These are phyloP conservation scores for Thripadectes ignobilis DNA, from an alignment of 2,797 vertebrate genomes.

Conservation along the genomic window DNA sequence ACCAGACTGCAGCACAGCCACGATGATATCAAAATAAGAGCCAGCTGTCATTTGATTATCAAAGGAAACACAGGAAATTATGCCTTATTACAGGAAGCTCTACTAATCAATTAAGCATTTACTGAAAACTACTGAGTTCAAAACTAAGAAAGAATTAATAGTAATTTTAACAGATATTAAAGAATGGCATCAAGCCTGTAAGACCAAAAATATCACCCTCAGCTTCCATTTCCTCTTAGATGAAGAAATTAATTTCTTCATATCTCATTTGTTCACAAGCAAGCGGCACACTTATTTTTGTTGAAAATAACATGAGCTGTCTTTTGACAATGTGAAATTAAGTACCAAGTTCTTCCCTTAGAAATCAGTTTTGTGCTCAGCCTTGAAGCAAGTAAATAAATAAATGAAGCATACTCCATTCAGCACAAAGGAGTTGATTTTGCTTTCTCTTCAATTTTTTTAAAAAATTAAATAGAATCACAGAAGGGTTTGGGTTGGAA, in stretches of 20 bases:
- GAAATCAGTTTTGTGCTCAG: neutral
- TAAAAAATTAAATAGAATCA: neutral
- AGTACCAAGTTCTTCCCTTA: neutral
- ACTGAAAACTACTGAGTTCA: neutral
- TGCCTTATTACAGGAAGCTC: neutral
- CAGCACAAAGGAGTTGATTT: neutral
- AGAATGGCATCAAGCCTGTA: neutral
- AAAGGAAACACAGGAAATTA: slow-evolving; percentile 34
- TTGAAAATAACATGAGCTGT: neutral
- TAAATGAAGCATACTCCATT: neutral
- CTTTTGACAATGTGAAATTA: neutral
- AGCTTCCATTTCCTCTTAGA: neutral
- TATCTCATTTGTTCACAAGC: neutral
- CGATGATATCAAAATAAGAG: neutral
- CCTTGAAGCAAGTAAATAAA: neutral
- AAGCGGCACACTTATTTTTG: neutral
- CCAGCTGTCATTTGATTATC: slow-evolving; percentile 27
- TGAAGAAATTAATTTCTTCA: neutral
- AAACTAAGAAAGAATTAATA: neutral
- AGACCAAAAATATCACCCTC: neutral
- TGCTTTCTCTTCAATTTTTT: neutral
- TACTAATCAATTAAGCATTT: slow-evolving; percentile 7
- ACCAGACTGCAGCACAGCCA: neutral
- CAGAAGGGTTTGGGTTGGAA: neutral
- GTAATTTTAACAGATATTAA: neutral